Evolutionary conservation across 2,797 vertebrate species (phyloP), one percentile per base, ranked within the genome.

Genomic region (Pitangus sulphuratus): DNA sequence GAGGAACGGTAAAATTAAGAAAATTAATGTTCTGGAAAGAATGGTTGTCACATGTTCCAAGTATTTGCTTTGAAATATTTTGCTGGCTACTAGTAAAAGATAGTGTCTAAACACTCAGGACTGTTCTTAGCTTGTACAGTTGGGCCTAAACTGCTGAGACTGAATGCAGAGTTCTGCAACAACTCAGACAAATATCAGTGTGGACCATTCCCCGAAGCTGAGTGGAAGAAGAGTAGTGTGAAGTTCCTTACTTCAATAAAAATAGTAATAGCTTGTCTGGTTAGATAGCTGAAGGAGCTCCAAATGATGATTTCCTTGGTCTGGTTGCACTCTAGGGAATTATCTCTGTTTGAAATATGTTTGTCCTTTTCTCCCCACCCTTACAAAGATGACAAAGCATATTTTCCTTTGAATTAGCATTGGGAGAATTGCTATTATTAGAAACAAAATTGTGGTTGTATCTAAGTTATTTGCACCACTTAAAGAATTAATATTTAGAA

Each of bases 361-460:
- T 88, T 84, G 61, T 90, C 6, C 9, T 79, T 66, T 91, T 93
- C 54, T 84, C 72, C 77, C 69, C 65, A 44, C 83, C 72, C 83
- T 90, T 81, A 60, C 25, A 33, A 86, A 90, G 75, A 95, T 97
- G 95, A 97, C 94, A 88, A 95, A 94, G 96, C 95, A 91, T 64
- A 24, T 95, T 95, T 92, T 57, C n/a, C 30, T 83, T 85, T 82
- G 42, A 81, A 51, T n/a, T 72, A 65, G 28, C 37, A 18, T 78
- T 78, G 61, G 25, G n/a, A 84, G 57, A 40, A 37, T 30, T 58
- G 24, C 82, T 94, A 4, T 78, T 90, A 64, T 75, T 91, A 90
- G 87, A 61, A 84, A 61, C 22, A 35, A 90, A 48, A 9, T 26
- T 69, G 17, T 26, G 47, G 16, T 9, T 69, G 5, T 47, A n/a